Conservation (phyloP, 2,888 invertebrate genomes). For the Trissoscelio sp. region DNA sequence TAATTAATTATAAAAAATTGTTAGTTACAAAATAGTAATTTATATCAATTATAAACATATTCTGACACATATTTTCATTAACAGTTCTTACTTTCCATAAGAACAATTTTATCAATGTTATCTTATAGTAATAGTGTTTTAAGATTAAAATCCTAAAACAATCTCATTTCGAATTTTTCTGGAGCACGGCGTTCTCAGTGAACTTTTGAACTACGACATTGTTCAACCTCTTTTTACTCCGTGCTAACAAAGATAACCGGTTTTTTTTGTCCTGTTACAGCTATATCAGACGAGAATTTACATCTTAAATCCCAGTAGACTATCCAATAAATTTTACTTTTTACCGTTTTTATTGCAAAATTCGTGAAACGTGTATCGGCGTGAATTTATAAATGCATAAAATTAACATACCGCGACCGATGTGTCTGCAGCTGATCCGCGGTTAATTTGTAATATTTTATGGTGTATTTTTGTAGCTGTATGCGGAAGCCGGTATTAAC, state of each 20-base stretch:
- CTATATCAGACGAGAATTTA: constrained; percentile 4
- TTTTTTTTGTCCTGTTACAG: constrained; percentile 9
- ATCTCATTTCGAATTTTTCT: constrained; percentile 29
- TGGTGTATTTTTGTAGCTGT: constrained; percentile 39
- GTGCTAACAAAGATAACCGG: constrained; percentile 21
- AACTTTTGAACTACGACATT: constrained; percentile 54
- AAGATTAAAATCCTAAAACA: constrained; percentile 6
- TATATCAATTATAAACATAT: no score
- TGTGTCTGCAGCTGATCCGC: constrained; percentile 41
- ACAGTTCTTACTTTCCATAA: no score
- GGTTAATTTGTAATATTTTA: constrained; percentile 41
- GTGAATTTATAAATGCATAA: constrained; percentile 5
- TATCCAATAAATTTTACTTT: constrained; percentile 8
- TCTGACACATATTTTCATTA: no score
- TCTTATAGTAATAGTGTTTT: not conserved
- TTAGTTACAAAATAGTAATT: no score
- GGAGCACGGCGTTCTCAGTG: constrained; percentile 42
- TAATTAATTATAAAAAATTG: not conserved
- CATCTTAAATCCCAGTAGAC: not conserved
- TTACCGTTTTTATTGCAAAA: constrained; percentile 19
- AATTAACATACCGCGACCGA: constrained; percentile 31
- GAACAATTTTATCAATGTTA: not conserved
- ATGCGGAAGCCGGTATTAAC: constrained; percentile 78
- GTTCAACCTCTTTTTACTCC: constrained; percentile 38
- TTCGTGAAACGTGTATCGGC: not conserved